A percentile compares a stretch with the other conserved stretches of the same genome.
Conservation (phyloP, 2,888 invertebrate genomes). For the Monopis laevigella region DNA sequence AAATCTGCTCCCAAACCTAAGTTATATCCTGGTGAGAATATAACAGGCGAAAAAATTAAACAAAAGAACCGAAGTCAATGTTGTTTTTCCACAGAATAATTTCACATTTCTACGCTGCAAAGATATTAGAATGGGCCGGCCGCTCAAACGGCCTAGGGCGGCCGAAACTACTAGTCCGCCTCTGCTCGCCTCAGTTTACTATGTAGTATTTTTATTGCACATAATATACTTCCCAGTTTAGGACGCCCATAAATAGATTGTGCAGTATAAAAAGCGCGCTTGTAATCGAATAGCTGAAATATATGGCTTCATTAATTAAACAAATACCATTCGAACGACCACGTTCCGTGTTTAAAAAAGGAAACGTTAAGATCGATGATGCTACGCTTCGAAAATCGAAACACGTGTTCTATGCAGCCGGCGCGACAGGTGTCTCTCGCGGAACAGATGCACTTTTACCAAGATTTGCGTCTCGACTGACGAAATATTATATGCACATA, state of each 20-base stretch:
- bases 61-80: no score
- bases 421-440: slow-evolving; percentile 26
- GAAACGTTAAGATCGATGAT: slow-evolving; percentile 30
- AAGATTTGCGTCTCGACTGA: slow-evolving; percentile 25
- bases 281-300: slow-evolving; percentile 19
- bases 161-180: no score
- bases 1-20: no score
- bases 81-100: no score
- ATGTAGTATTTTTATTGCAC: slow-evolving; percentile 4
- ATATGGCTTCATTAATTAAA: slow-evolving; percentile 23
- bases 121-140: no score
- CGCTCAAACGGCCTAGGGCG: no score
- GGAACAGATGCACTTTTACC: slow-evolving; percentile 23
- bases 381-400: slow-evolving; percentile 21
- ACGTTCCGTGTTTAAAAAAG: slow-evolving; percentile 23
- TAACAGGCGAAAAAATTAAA: no score
- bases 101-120: no score
- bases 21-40: no score
- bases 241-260: slow-evolving; percentile 21
- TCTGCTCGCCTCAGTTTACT: no score
- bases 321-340: slow-evolving; percentile 6
- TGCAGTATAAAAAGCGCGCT: slow-evolving; percentile 19
- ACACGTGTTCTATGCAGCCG: slow-evolving; percentile 40
- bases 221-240: slow-evolving; percentile 2
- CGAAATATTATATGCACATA: slow-evolving; percentile 13